phyloP scores from a whole-genome alignment of 2,797 vertebrate species.

The Alcedo quadribrachys region DNA sequence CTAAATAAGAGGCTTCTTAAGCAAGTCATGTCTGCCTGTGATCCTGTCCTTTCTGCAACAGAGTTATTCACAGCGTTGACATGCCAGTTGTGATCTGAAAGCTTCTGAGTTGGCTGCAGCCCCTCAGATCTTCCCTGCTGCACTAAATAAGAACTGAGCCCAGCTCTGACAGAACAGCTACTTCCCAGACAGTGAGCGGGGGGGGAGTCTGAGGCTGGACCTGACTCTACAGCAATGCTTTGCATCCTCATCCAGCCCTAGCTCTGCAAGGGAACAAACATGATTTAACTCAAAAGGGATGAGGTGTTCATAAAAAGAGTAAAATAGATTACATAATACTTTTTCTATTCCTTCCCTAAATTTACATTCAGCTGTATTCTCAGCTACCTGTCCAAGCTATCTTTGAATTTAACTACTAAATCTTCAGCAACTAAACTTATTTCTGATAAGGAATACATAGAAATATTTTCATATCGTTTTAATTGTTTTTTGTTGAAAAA shows the following conservation, averaged over 20 bases:
- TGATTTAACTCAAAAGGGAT: background rate
- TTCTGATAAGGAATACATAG: background rate
- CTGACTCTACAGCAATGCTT: background rate
- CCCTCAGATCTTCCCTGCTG: fast-evolving
- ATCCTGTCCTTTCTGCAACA: background rate
- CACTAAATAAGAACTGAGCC: background rate
- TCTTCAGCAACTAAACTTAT: background rate
- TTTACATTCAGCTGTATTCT: background rate
- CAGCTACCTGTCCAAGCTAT: background rate
- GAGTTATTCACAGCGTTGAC: background rate
- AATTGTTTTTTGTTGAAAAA: background rate
- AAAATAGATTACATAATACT: background rate
- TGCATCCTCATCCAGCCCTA: background rate
- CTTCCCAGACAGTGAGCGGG: fast-evolving
- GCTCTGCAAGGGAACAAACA: background rate
- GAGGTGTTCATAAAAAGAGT: background rate
- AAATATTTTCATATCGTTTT: background rate
- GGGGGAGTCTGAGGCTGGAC: background rate
- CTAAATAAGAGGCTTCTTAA: background rate
- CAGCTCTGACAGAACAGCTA: background rate
- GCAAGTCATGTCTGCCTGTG: background rate
- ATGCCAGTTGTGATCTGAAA: background rate
- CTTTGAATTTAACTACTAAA: background rate
- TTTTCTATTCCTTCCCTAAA: background rate
- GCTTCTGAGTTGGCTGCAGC: background rate